A percentile compares a stretch with the other conserved stretches of the same genome.
Conservation (phyloP, 2,113 vertebrate genomes). For the Miniopterus natalensis region DNA sequence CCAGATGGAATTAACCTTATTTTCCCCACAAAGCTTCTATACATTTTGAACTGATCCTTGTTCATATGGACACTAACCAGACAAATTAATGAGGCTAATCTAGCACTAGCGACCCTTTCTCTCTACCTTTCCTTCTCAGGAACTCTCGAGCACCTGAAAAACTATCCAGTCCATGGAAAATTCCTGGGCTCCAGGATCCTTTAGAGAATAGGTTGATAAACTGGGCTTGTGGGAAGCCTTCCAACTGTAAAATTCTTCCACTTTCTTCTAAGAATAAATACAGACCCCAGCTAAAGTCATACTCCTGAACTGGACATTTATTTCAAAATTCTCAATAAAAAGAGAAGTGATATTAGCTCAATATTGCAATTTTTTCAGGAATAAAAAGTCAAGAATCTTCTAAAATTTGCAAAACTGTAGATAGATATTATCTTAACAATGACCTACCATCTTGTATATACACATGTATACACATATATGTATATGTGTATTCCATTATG, state of each 20-base stretch:
- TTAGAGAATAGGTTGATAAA: background rate
- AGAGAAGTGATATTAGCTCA: background rate
- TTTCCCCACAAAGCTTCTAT: background rate
- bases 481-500: background rate
- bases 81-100: background rate
- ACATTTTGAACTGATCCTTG: background rate
- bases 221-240: background rate
- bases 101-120: background rate
- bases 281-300: background rate
- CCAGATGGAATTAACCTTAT: background rate
- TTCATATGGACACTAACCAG: background rate
- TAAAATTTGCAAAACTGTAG: background rate
- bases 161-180: background rate
- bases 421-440: background rate
- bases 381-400: background rate
- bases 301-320: background rate
- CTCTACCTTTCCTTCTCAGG: background rate
- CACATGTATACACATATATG: too few relatives aligned
- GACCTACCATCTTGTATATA: background rate
- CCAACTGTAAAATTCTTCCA: background rate
- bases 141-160: background rate
- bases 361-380: background rate
- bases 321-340: conserved; percentile 30
- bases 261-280: background rate
- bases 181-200: background rate